Evolutionary conservation across 1,140 invertebrate species (phyloP).

Genomic region (Zophobas morio): DNA sequence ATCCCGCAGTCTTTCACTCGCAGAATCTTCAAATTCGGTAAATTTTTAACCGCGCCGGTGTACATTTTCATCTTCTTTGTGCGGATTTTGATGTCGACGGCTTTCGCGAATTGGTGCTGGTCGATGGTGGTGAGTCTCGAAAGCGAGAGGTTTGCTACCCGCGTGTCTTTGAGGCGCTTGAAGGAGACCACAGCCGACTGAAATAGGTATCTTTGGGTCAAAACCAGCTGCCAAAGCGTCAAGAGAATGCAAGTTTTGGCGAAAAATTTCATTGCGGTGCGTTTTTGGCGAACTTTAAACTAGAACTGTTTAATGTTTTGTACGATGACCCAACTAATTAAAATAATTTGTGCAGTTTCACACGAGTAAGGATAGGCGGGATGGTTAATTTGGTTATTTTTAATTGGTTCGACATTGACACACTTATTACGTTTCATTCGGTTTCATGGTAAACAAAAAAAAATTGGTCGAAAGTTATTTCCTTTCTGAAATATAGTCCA

Average conservation of each 20-base stretch:
- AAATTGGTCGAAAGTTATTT: no score
- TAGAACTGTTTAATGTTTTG: background rate
- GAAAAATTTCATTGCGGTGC: background rate
- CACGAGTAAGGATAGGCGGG: background rate
- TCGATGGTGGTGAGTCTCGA: background rate
- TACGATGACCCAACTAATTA: constrained; percentile 2
- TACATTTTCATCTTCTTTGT: constrained; percentile 66
- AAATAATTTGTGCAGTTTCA: background rate
- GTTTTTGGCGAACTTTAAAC: background rate
- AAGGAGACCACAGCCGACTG: background rate
- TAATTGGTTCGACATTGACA: constrained; percentile 17
- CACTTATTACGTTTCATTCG: background rate
- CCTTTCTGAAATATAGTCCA: no score
- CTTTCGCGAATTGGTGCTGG: constrained; percentile 11
- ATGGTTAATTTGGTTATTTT: background rate
- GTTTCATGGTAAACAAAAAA: no score
- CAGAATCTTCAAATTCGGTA: constrained; percentile 56
- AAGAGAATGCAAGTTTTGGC: background rate
- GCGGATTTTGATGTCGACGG: constrained; percentile 2
- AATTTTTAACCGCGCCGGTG: constrained; percentile 55
- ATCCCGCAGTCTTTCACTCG: constrained; percentile 58
- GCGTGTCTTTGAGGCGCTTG: background rate
- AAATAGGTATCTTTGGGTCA: constrained; percentile 4
- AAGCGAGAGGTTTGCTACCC: background rate
- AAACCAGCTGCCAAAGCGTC: background rate